Base-by-base conservation (phyloP, 2,888 invertebrate genomes). In the Xylocampa areola region DNA sequence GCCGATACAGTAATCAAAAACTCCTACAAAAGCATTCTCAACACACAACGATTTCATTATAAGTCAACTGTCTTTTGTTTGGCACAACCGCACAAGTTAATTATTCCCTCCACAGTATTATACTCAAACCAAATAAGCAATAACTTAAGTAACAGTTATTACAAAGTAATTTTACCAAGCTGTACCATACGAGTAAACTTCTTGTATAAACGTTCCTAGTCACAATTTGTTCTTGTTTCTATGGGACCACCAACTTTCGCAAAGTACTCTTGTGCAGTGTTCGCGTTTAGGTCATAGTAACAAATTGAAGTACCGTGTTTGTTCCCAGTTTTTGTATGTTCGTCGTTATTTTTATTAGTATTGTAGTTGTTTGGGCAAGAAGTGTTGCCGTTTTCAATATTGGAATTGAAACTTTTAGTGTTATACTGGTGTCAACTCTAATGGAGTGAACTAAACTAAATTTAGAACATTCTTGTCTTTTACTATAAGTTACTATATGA, bases 211-310 rank as follows among this genome's bases (percentile, higher is more conserved):
- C 48, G 50, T 53, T 55, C 36, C 21, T 37, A 29, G 58, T 55
- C 54, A 50, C 55, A 67, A 61, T 73, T 73, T 67, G 75, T 67
- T 74, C 25, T 16, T 27, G 36, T 55, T 51, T 41, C 33, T 48
- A 61, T 67, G 53, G 52, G 40, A 61, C 54, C 27, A n/a, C 51
- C 27, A 55, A 69, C 27, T 63, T 69, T 16, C 1, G 7, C 33
- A 29, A 68, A 69, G 64, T 66, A 66, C 65, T 49, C 41, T 5
- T 29, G 6, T 29, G 43, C 50, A 50, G 43, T 73, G 62, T 74
- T 74, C 63, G 55, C 50, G 40, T 55, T 55, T 40, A 60, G 60
- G 75, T 67, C 60, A 71, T 63, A 70, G 52, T 57, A 54, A 62
- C 68, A 66, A 65, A 74, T 62, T 70, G 66, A 69, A 69, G 45